Evolutionary conservation across 2,888 invertebrate species (phyloP), one percentile per base, ranked within the genome.

Genomic region (Bellardia bayeri): DNA sequence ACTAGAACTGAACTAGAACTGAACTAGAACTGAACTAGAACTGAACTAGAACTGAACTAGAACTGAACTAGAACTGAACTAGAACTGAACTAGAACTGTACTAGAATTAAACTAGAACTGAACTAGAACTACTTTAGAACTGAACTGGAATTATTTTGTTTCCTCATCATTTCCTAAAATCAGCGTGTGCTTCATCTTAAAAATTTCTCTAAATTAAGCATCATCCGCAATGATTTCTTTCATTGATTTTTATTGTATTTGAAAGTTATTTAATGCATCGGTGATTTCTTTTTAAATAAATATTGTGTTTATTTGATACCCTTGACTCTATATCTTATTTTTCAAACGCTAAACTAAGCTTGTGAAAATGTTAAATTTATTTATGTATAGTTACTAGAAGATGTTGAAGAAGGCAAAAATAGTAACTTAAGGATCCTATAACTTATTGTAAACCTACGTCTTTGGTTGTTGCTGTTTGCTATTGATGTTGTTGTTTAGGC

Each of bases 181-280:
- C 61, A 37, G 5, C 33, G n/a, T 61, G 5, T 61, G n/a, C 37
- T 61, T 61, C 14, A 61, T 13, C 8, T 37, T 14, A 33, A 37
- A 45, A 23, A 2, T 42, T 23, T 45, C 16, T 5, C 45, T 42
- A 66, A 66, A 45, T 82, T 80, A 51, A 80, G 37, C 23, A 71
- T 71, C 23, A 71, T 61, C 61, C 37, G 64, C 76, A 40, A 69
- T 71, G 49, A 30, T 61, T 80, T 49, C 33, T 69, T 54, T 81
- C 74, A 82, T 82, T 85, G 81, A 74, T 68, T 71, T 58, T 69
- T 54, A 63, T 63, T 66, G 40, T 30, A 54, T 79, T 82, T 75
- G 75, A 63, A 78, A 81, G 42, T 75, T 75, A 79, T 79, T 79
- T 79, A 86, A 86, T 80, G 83, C 83, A 80, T 75, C 82, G 83